Conservation (phyloP, 2,888 invertebrate species). For the Thera britannica region DNA sequence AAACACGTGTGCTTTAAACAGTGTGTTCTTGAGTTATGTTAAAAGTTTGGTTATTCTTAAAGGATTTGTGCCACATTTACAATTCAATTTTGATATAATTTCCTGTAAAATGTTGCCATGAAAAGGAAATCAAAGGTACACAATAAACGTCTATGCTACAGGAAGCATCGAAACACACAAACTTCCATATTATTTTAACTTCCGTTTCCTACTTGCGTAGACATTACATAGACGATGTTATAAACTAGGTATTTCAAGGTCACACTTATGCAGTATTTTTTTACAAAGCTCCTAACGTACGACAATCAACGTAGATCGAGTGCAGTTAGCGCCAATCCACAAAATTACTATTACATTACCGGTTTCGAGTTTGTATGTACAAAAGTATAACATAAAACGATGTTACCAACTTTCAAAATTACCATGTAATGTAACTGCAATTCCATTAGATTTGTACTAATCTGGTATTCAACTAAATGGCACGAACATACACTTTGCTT, state of each 20-base stretch:
- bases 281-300: constrained; percentile 50
- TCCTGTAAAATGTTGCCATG: constrained; percentile 27
- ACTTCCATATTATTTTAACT: constrained; percentile 10
- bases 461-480: constrained; percentile 56
- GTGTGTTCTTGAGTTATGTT: constrained; percentile 37
- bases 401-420: constrained; percentile 56
- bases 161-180: constrained; percentile 30
- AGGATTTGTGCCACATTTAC: constrained; percentile 60
- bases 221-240: constrained; percentile 29
- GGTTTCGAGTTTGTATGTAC: constrained; percentile 66
- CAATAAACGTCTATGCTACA: constrained; percentile 37
- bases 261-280: constrained; percentile 42
- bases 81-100: constrained; percentile 42
- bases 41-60: constrained; percentile 40
- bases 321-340: constrained; percentile 50
- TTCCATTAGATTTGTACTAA: constrained; percentile 58
- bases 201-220: constrained; percentile 26
- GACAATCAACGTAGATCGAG: constrained; percentile 55
- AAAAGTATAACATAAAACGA: constrained; percentile 55
- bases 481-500: constrained; percentile 55
- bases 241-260: constrained; percentile 29
- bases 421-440: constrained; percentile 55
- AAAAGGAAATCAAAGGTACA: constrained; percentile 29
- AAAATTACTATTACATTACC: constrained; percentile 58
- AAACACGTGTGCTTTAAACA: constrained; percentile 59